Evolutionary conservation across 2,888 invertebrate species (phyloP), one percentile per base, ranked within the genome.

Genomic region (Chrysolina haemoptera): DNA sequence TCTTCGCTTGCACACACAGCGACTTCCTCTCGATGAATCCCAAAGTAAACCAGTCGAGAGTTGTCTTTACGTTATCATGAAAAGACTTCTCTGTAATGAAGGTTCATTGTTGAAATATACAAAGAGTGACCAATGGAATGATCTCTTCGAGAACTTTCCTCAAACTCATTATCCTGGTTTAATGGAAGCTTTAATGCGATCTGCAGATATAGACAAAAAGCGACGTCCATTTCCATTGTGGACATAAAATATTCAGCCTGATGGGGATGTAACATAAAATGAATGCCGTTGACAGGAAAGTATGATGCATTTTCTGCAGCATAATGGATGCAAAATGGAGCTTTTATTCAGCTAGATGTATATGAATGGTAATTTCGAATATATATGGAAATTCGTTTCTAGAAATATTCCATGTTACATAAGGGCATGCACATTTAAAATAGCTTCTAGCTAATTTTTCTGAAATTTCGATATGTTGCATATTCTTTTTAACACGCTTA

Each of bases 231-330:
- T 43, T 18, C 18, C 6, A 12, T 46, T 46, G 35, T 35, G 27
- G 59, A 59, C n/a, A 35, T 27, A n/a, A 59, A 14, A 35, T 27
- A 59, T 59, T 35, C n/a, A 59, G 22, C 9, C 50, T 1, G 50
- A 50, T 16, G 35, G 35, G n/a, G 14, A 59, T n/a, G 59, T 59
- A 27, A 59, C 59, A n/a, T 53, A 18, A 6, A 20, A 27, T 14
- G 14, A 22, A 27, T 59, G 59, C 35, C n/a, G 59, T 59, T 59
- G 59, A 35, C 59, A 35, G 35, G 27, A 59, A n/a, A n/a, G n/a
- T 27, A 12, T 27, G 27, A 59, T 27, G 35, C 27, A 22, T 27
- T 59, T 59, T 59, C 12, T 27, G 59, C 12, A 59, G 35, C 8
- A n/a, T 18, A 59, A 35, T n/a, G 35, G 11, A 59, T 9, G 59